Base-by-base conservation (phyloP, 2,113 vertebrate species). In the Cheilinus undulatus region DNA sequence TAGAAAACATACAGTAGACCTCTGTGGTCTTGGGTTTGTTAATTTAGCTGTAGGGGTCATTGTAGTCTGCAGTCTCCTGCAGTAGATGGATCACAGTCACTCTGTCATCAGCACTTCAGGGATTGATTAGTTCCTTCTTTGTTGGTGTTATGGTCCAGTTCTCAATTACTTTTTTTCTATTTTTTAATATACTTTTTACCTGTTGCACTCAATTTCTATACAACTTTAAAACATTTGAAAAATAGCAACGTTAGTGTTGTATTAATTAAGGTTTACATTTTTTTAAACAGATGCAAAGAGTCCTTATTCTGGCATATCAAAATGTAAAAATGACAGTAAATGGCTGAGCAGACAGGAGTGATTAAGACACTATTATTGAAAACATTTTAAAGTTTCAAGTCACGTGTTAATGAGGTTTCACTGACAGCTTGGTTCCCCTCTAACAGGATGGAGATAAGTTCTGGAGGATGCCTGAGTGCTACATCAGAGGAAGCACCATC, bases 401-500 rank as follows among this genome's bases (percentile, higher is more conserved):
- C 2, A 19, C n/a, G 19, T 19, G 6, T 17, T 42, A 15, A 42
- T 52, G 34, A 10, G 20, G 4, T 50, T 59, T 1, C 7, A 9
- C 4, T 46, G 15, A 78, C 4, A 22, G 2, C 9, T 4, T 8
- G 3, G 28, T 38, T 46, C 4, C 54, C 15, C 12, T 56, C 40
- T 46, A 26, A 61, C 66, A 98, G 97, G 98, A 99, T 0, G 97
- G 98, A 62, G 97, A 99, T 88, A 99, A 99, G 79, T 99, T 99
- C 91, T 99, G 98, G 97, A 95, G 97, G 53, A 99, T 99, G 97
- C 98, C 98, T 0, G 97, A 99, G 89, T 99, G 98, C 82, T 99
- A 99, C 82, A 97, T 99, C 60, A 92, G 97, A 0, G 97, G 97
- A 82, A 99, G 98, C 92, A 99, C 98, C 23, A 99, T 99, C 73